Evolutionary conservation across 1,140 invertebrate genomes (phyloP), one percentile per base, ranked within the genome.

Genomic region (Dreissena polymorpha): DNA sequence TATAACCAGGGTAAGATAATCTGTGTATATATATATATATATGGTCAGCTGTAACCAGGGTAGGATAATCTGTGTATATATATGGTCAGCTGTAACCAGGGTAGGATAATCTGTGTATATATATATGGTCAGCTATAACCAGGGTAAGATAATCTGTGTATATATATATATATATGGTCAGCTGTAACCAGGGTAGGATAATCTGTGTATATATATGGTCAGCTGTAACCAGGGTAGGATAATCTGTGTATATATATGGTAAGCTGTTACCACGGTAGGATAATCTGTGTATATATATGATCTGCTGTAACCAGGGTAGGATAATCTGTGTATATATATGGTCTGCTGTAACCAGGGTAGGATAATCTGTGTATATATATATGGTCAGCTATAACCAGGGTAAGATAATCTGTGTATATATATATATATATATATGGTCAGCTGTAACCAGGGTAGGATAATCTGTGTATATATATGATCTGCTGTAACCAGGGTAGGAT

Each of bases 71-170:
- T 39, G 39, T 39, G 39, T 39, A 39, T 39, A 39, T 18, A 91
- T 95, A 65, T 99, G 98, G 97, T 99, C 98, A 49, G 97, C 98
- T 25, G 98, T 98, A 0, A 99, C 99, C n/a, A 94, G 99, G 99
- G 92, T 93, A 85, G 25, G 16, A 10, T 39, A 39, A 39, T 39
- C 39, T 39, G 39, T 39, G 39, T 39, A 39, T 39, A 39, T 39
- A 8, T 18, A 91, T 95, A 65, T 99, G 98, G 97, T 99, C 98
- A 49, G 97, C 98, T 25, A 98, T 98, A 0, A 99, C 99, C n/a
- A 94, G 99, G 99, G 92, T 93, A 85, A 21, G 16, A 10, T 39
- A 39, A 39, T 39, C 39, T 39, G 39, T 39, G 39, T 39, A 39
- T 39, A 39, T 39, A 8, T 39, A 39, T 39, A 8, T n/a, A n/a